Conservation (phyloP, 2,888 invertebrate species). For the Apamea monoglypha region DNA sequence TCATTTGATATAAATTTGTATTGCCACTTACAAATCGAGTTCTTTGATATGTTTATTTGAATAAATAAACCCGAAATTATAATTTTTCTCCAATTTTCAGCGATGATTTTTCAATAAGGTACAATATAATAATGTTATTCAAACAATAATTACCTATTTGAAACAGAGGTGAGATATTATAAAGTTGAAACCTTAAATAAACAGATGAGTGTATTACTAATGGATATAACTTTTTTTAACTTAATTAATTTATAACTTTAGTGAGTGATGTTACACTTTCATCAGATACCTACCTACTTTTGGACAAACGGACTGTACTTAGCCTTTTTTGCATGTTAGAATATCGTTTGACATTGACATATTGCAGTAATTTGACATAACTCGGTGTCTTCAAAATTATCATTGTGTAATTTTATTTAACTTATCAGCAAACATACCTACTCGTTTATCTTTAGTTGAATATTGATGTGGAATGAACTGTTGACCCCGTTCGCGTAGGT, state of each 20-base stretch:
- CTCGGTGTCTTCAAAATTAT: conserved; percentile 14
- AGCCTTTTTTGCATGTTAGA: background rate
- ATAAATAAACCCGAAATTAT: no score
- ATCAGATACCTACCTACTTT: background rate
- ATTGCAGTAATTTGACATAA: conserved; percentile 12
- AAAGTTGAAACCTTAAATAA: background rate
- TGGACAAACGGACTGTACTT: background rate
- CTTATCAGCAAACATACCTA: conserved; percentile 22
- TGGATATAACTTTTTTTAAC: background rate
- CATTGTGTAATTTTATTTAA: conserved; percentile 35
- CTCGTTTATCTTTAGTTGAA: conserved; percentile 47
- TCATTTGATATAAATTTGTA: no score
- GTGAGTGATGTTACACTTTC: background rate
- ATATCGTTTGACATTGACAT: conserved; percentile 30
- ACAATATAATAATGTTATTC: no score
- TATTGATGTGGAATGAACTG: conserved; percentile 42
- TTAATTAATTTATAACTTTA: background rate
- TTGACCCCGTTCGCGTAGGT: conserved; percentile 28
- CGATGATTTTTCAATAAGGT: no score
- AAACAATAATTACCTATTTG: background rate
- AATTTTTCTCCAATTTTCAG: no score
- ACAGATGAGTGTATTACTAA: background rate
- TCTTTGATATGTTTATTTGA: no score
- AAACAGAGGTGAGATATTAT: background rate
- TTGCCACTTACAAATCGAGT: no score